These are phyloP conservation scores for Ophioderma brevispina DNA, from an alignment of 35 echinoderm and acorn worm species.

Conservation along the genomic window DNA sequence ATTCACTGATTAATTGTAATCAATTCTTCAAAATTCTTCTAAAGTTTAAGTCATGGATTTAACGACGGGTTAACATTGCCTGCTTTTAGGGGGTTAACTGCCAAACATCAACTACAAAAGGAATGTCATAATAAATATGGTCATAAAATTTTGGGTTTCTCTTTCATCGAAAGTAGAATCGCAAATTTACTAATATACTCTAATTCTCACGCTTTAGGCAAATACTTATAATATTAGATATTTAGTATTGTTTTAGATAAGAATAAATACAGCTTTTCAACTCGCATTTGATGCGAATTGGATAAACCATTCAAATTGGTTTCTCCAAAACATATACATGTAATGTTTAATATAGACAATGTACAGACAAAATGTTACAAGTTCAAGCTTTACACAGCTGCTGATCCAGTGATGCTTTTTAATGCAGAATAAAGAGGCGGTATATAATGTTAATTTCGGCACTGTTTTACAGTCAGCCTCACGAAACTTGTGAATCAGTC, in stretches of 20 bases:
- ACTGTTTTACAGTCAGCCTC: slow-evolving; percentile 8
- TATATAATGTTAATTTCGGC: not conserved
- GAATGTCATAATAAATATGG: too few relatives aligned
- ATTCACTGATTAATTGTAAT: too few relatives aligned
- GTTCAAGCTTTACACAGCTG: slow-evolving; percentile 4
- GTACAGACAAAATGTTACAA: slow-evolving; percentile 4
- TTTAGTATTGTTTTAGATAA: not conserved
- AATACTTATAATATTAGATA: not conserved
- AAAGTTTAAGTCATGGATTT: too few relatives aligned
- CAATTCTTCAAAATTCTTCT: too few relatives aligned
- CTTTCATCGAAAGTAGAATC: too few relatives aligned
- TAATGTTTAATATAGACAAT: not conserved
- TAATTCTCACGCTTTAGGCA: not conserved
- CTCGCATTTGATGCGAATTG: slow-evolving; percentile 12
- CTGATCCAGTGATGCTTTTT: not conserved
- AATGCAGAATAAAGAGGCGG: not conserved
- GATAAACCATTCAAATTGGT: not conserved
- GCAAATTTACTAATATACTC: too few relatives aligned
- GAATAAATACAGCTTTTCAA: slow-evolving; percentile 11
- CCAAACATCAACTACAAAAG: too few relatives aligned
- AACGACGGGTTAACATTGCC: too few relatives aligned
- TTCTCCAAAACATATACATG: slow-evolving; percentile 11
- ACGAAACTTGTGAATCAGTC: not conserved
- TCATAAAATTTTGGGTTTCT: too few relatives aligned
- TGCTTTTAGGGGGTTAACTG: too few relatives aligned